phyloP scores from a whole-genome alignment of 2,797 vertebrate genomes.

The Crypturellus tataupa region DNA sequence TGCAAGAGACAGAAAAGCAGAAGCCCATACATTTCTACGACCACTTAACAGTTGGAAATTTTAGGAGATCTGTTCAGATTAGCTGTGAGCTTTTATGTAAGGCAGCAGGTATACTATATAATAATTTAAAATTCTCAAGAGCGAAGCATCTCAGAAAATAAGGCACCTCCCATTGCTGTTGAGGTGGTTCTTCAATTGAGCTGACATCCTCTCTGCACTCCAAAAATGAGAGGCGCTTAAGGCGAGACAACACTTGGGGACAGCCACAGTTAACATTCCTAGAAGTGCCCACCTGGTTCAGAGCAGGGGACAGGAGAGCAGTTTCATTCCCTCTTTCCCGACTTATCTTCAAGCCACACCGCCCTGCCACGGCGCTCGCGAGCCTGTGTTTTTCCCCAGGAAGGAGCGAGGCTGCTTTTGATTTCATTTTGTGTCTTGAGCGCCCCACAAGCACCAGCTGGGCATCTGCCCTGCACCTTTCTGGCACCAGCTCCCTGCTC shows the following conservation, averaged over 20 bases:
- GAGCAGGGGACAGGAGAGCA: background rate
- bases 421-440: slow-evolving; percentile 24
- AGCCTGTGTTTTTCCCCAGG: background rate
- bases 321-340: background rate
- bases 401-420: slow-evolving; percentile 23
- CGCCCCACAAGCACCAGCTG: background rate
- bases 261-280: background rate
- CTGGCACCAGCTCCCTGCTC: background rate
- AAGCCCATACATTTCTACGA: background rate
- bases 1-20: background rate
- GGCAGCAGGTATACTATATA: background rate
- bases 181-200: slow-evolving; percentile 51
- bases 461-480: background rate
- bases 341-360: background rate
- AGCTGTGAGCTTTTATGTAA: background rate
- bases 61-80: background rate
- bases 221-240: background rate
- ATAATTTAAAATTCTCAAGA: slow-evolving; percentile 4
- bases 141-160: slow-evolving; percentile 29
- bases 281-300: background rate
- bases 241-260: background rate
- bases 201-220: background rate
- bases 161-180: slow-evolving; percentile 14
- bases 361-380: background rate
- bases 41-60: slow-evolving; percentile 19